These are phyloP conservation scores for Nautilus pompilius DNA, from an alignment of 1,140 invertebrate species.

Conservation along the genomic window DNA sequence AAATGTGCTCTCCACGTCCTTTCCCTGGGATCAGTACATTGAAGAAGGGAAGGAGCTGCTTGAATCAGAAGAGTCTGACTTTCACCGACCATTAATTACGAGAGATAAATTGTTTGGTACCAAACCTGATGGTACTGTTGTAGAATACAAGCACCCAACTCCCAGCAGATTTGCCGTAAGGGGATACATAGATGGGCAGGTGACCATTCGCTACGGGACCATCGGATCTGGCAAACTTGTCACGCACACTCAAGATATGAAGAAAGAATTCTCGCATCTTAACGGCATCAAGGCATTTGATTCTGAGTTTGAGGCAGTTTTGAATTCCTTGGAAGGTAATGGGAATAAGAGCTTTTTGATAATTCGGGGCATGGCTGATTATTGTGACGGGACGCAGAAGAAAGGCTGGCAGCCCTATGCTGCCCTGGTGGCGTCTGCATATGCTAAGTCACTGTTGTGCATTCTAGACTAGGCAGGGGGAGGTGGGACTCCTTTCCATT, in stretches of 20 bases:
- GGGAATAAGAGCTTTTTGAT: conserved; percentile 78
- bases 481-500: too few relatives aligned
- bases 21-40: conserved; percentile 65
- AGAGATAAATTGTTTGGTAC: conserved; percentile 91
- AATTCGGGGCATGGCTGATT: conserved; percentile 86
- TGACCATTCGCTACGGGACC: conserved; percentile 72
- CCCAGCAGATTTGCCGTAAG: conserved; percentile 17
- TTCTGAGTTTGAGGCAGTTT: conserved; percentile 82
- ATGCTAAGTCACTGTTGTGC: conserved; percentile 76
- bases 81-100: conserved; percentile 72
- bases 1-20: conserved; percentile 12
- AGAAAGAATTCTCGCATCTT: conserved; percentile 59
- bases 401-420: conserved; percentile 95
- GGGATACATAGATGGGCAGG: conserved; percentile 25
- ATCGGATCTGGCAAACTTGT: conserved; percentile 76
- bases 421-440: conserved; percentile 82
- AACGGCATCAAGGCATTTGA: conserved; percentile 84
- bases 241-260: conserved; percentile 61
- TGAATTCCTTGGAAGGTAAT: conserved; percentile 77
- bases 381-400: conserved; percentile 85
- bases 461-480: too few relatives aligned
- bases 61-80: conserved; percentile 54
- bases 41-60: conserved; percentile 61
- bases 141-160: conserved; percentile 71
- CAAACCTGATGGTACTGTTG: conserved; percentile 85